Evolutionary conservation across 2,113 vertebrate species (phyloP), one percentile per base, ranked within the genome.

Genomic region (Petroica traversi): DNA sequence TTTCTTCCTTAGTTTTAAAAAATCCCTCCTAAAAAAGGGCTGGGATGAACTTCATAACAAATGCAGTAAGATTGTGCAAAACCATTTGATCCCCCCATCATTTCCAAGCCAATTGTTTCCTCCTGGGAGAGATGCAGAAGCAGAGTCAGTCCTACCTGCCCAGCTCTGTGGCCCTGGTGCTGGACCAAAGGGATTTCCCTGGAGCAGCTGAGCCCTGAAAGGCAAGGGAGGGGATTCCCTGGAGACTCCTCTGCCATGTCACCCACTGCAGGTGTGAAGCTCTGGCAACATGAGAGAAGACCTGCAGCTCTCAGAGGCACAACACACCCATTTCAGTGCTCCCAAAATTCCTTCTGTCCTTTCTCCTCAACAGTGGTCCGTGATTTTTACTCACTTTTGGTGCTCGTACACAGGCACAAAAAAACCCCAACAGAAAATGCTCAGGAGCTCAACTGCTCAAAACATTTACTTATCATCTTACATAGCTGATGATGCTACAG

Each of bases 31-130:
- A 13, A 45, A 59, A 51, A 46, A 29, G 14, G 9, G 28, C 31
- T 57, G 71, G 25, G 43, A 8, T 31, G 20, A 61, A 69, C 20
- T 61, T 36, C 6, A 8, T 28, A 45, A 68, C 13, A 69, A 67
- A 11, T 4, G 1, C 45, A 73, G 2, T 5, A n/a, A 36, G 2
- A 17, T 0, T 33, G 23, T 55, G 69, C 40, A 68, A 54, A 81
- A 26, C 9, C 34, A 14, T 45, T 24, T 41, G 8, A 12, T 3
- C 4, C 2, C 26, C 24, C 2, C 12, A 25, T 17, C 0, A 0
- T 34, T 38, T 45, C 18, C 43, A 49, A 59, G 36, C 17, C 75
- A 66, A 2, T 28, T 2, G 2, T 14, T 57, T 57, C 22, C 26
- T 73, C n/a, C 26, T 23, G 3, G 40, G 49, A 33, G n/a, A 85